These are phyloP conservation scores for Physeter macrocephalus DNA, from an alignment of 2,113 vertebrate genomes.

Conservation along the genomic window DNA sequence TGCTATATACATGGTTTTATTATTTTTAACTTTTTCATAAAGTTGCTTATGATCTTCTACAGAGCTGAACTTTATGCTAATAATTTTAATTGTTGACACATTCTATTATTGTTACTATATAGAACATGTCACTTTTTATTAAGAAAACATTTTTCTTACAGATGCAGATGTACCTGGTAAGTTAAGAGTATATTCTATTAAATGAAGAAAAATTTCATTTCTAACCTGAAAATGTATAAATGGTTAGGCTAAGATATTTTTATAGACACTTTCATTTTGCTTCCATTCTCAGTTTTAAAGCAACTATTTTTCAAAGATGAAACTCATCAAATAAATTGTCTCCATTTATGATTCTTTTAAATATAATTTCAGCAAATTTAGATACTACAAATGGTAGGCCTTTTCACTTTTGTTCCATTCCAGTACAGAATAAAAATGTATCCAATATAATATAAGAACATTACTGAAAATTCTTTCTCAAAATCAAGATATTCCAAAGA, in stretches of 20 bases:
- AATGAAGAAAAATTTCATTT: neutral
- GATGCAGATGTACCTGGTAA: neutral
- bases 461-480: neutral
- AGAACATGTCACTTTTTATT: neutral
- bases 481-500: neutral
- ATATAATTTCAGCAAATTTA: neutral
- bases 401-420: neutral
- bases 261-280: neutral
- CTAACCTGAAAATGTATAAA: neutral
- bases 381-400: neutral
- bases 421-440: neutral
- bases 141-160: neutral
- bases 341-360: neutral
- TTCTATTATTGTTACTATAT: neutral
- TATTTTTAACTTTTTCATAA: conserved; percentile 9
- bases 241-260: neutral
- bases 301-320: neutral
- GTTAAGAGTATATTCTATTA: neutral
- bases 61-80: neutral
- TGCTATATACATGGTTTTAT: neutral
- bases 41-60: neutral
- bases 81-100: neutral
- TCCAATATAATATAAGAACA: neutral
- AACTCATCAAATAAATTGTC: neutral
- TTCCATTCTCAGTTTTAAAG: neutral